Evolutionary conservation across 2,113 vertebrate genomes (phyloP), one percentile per base, ranked within the genome.

Genomic region (Chrysochloris asiatica): DNA sequence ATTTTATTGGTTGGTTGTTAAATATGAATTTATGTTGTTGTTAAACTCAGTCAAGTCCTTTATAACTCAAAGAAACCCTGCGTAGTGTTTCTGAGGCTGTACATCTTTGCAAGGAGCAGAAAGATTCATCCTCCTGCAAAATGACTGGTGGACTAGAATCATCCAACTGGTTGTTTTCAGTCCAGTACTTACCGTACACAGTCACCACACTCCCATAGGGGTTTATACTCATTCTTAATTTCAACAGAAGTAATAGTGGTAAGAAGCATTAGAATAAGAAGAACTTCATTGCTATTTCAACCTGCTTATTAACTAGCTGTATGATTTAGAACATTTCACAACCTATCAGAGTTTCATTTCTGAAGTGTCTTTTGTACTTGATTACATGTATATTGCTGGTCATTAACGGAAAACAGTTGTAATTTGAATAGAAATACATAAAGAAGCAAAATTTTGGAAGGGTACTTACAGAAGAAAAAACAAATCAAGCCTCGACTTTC

Each of bases 391-490:
- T 33, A 36, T 73, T 82, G 56, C 73, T 80, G 21, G 5, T 21
- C 16, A 75, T 33, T 77, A 45, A 22, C 52, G 43, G 45, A 9
- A 95, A 92, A 61, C 85, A 0, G 2, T 14, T n/a, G 14, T 72
- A 67, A 86, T 92, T 93, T 69, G 69, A 87, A 83, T 21, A 83
- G 52, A 21, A 86, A 86, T 86, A n/a, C n/a, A 79, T 2, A 94
- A 6, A 63, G 50, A 82, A 92, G 54, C 7, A 93, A 82, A 93
- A 67, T 75, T 93, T 48, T 83, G 30, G 21, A n/a, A 2, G 22
- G 2, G 7, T 30, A 83, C 13, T 89, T 79, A 92, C 13, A 22
- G 54, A 56, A 56, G 54, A n/a, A n/a, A n/a, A n/a, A n/a, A n/a
- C n/a, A n/a, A n/a, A n/a, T n/a, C n/a, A n/a, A n/a, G n/a, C n/a